Base-by-base conservation (phyloP, 2,113 vertebrate genomes). In the Axis porcinus region DNA sequence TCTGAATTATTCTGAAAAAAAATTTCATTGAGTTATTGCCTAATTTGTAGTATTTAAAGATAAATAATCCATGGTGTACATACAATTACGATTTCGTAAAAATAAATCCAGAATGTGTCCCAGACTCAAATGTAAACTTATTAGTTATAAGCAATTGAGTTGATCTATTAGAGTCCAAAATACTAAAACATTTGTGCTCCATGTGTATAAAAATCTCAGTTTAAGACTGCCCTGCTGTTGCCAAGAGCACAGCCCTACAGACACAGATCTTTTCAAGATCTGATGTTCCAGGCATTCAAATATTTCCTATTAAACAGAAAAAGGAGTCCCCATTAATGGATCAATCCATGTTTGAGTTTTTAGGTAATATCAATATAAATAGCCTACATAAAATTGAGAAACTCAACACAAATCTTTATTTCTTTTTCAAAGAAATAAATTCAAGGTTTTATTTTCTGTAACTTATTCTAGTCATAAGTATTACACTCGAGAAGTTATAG, bases 101-200 rank as follows among this genome's bases (percentile, higher is more conserved):
- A 57, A 60, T 70, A 86, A 90, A 90, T 54, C 47, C 33, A 91
- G 45, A 87, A 92, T 93, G 16, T 82, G 9, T 21, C 36, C 54
- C 40, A 62, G 40, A 86, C n/a, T 94, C 43, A 91, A 83, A 98
- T 98, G 96, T 92, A 95, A 36, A 33, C 98, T 97, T 98, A 98
- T 98, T 98, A 96, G 95, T 67, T 97, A 98, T 98, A 98, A 97
- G 50, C 96, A 98, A 91, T 94, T 50, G 7, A 57, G 16, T 57
- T 60, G 57, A 83, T 89, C 64, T 33, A 15, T 89, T 96, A 98
- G 94, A 84, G 78, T 97, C 81, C 78, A 85, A 84, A 97, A 95
- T 86, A 95, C 88, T 96, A 89, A 96, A 91, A 90, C 28, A 79
- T 98, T 96, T 97, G 50, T 94, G 97, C 74, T 89, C n/a, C 6